Base-by-base conservation (phyloP, 2,797 vertebrate species). In the Lepidocolaptes lacrymiger region DNA sequence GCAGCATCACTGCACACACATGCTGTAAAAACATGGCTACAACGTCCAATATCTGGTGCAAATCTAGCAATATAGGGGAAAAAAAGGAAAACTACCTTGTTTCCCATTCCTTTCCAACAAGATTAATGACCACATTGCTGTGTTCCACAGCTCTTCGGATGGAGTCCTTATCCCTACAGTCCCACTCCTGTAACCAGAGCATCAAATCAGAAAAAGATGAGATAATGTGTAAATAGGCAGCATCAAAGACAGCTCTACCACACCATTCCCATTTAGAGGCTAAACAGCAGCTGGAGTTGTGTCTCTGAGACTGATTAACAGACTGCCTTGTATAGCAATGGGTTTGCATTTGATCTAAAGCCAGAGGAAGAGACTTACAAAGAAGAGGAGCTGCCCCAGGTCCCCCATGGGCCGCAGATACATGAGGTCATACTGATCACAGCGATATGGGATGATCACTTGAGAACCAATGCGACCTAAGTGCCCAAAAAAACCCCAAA, bases 111-210 rank as follows among this genome's bases (percentile, higher is more conserved):
- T 97, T 98, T 87, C 99, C 99, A 86, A 99, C 97, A 52, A 99
- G 98, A 82, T 99, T 99, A 97, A 99, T 99, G 96, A 99, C 99
- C 59, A 99, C 99, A 16, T 98, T 98, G 67, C 99, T 99, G 97
- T 99, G 96, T 74, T 99, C 97, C 74, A 99, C 80, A 5, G 98
- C 99, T 93, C 89, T 98, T 93, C 95, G 97, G 92, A 98, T 99
- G 56, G 99, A 98, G 71, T 99, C 98, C 96, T 98, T 98, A 97
- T 99, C 97, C 88, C 96, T 98, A 3, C 97, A 94, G 61, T 99
- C 97, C 99, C 99, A 99, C 69, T 99, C 99, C 99, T 99, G 46
- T 46, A 96, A 97, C 3, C 75, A 89, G 23, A 97, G 72, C 15
- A 96, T 34, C 80, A 95, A 79, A 72, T 0, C 6, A 43, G 43